Evolutionary conservation across 2,888 invertebrate genomes (phyloP).

Genomic region (Heliothis peltigera): DNA sequence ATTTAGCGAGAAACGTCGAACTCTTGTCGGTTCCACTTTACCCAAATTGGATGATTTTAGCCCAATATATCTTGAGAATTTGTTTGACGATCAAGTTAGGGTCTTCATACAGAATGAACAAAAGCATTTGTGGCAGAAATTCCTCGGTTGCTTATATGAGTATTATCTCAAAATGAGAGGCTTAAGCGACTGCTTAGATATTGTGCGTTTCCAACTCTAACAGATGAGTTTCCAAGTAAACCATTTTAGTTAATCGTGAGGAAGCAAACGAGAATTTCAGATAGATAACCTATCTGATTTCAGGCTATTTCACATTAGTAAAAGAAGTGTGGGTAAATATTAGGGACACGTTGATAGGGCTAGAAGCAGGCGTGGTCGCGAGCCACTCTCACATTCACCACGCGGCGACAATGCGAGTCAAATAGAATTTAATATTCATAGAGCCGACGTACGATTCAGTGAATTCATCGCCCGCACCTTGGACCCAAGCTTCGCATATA

Average conservation of each 20-base stretch:
- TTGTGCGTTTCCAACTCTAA: slow-evolving; percentile 65
- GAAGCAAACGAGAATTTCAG: neutral
- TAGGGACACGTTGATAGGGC: slow-evolving; percentile 61
- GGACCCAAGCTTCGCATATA: slow-evolving; percentile 86
- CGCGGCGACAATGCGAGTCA: slow-evolving; percentile 85
- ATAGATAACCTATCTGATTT: slow-evolving; percentile 15
- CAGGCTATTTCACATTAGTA: slow-evolving; percentile 8
- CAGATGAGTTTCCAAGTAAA: slow-evolving; percentile 18
- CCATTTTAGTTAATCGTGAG: slow-evolving; percentile 4
- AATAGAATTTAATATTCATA: slow-evolving; percentile 90
- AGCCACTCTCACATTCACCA: slow-evolving; percentile 79
- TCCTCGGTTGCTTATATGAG: slow-evolving; percentile 79
- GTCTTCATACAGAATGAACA: slow-evolving; percentile 76
- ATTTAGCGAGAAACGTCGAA: slow-evolving; percentile 85
- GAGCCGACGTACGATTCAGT: slow-evolving; percentile 88
- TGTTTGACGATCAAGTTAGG: slow-evolving; percentile 85
- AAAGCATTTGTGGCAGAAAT: slow-evolving; percentile 83
- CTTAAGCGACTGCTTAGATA: slow-evolving; percentile 67
- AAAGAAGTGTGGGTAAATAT: slow-evolving; percentile 42
- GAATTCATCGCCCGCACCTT: slow-evolving; percentile 88
- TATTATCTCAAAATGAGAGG: slow-evolving; percentile 76
- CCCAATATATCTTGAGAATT: slow-evolving; percentile 85
- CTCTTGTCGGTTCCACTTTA: slow-evolving; percentile 85
- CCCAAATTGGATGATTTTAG: slow-evolving; percentile 87
- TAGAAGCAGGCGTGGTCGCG: slow-evolving; percentile 57